phyloP scores from a whole-genome alignment of 2,888 invertebrate species.

The Osmoderma eremita region DNA sequence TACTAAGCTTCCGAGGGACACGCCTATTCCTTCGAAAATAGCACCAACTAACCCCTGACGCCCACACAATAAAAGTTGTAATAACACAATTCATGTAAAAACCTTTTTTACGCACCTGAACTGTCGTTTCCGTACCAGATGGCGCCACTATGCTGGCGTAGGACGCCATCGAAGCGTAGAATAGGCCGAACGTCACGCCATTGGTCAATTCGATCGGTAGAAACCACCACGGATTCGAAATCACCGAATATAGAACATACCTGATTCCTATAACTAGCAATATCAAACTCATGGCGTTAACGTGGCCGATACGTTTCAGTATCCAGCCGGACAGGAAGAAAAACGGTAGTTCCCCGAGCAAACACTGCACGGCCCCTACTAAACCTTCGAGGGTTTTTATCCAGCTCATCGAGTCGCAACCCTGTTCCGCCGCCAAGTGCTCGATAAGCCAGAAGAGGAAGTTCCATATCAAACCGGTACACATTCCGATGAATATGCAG shows the following conservation, averaged over 20 bases:
- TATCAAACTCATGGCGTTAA: slow-evolving; percentile 85
- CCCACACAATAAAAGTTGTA: no score
- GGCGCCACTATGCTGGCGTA: slow-evolving; percentile 87
- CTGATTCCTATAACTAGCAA: slow-evolving; percentile 82
- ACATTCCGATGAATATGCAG: slow-evolving; percentile 84
- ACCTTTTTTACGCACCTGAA: slow-evolving; percentile 70
- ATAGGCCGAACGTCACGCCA: slow-evolving; percentile 88
- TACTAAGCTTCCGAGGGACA: slow-evolving; percentile 80
- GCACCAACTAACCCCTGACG: slow-evolving; percentile 86
- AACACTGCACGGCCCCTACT: slow-evolving; percentile 80
- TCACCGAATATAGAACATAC: slow-evolving; percentile 82
- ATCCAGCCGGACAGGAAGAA: slow-evolving; percentile 85
- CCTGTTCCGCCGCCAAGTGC: slow-evolving; percentile 69
- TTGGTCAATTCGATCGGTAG: slow-evolving; percentile 87
- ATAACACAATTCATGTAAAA: no score
- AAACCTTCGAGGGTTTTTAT: slow-evolving; percentile 65
- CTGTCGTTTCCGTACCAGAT: slow-evolving; percentile 85
- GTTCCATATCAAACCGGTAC: slow-evolving; percentile 87
- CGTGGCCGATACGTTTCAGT: slow-evolving; percentile 81
- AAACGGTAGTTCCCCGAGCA: slow-evolving; percentile 87
- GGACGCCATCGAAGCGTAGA: slow-evolving; percentile 88
- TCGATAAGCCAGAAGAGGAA: slow-evolving; percentile 89
- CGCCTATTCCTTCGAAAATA: slow-evolving; percentile 87
- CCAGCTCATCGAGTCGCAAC: slow-evolving; percentile 59
- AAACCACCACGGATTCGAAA: slow-evolving; percentile 84